Percentiles rank a stretch among this genome's conserved stretches.
Conservation (phyloP, 1,140 invertebrate genomes). For the Leptinotarsa undecemlineata region DNA sequence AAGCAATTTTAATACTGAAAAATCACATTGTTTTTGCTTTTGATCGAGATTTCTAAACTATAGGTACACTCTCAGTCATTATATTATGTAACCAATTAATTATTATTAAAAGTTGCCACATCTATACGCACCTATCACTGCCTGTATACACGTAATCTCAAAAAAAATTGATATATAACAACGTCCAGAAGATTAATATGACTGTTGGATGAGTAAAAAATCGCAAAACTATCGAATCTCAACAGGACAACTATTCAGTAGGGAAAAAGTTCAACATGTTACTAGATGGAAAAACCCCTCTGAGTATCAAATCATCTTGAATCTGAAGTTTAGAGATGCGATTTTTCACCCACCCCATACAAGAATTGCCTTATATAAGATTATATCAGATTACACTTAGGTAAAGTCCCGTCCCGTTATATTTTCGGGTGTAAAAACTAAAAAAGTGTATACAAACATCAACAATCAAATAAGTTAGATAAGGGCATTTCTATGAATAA, state of each 20-base stretch:
- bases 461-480: conserved; percentile 30
- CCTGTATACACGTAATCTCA: conserved; percentile 31
- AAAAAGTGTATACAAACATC: conserved; percentile 28
- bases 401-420: conserved; percentile 5
- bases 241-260: no score
- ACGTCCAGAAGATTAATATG: neutral
- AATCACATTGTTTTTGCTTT: conserved; percentile 33
- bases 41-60: conserved; percentile 26
- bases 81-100: conserved; percentile 28
- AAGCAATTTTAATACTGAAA: conserved; percentile 38
- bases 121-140: conserved; percentile 33
- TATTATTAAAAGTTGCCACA: conserved; percentile 35
- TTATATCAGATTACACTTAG: conserved; percentile 3
- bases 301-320: no score
- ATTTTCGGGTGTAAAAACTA: conserved; percentile 10
- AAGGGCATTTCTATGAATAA: conserved; percentile 28
- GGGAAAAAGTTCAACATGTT: no score
- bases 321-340: no score
- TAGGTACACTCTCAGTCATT: conserved; percentile 34
- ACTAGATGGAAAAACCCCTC: no score
- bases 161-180: conserved; percentile 10
- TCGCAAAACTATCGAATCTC: no score
- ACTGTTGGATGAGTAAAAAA: neutral
- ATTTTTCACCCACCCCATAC: neutral
- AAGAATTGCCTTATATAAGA: conserved; percentile 1